phyloP scores from a whole-genome alignment of 1,140 invertebrate genomes.

The Ylistrum balloti region DNA sequence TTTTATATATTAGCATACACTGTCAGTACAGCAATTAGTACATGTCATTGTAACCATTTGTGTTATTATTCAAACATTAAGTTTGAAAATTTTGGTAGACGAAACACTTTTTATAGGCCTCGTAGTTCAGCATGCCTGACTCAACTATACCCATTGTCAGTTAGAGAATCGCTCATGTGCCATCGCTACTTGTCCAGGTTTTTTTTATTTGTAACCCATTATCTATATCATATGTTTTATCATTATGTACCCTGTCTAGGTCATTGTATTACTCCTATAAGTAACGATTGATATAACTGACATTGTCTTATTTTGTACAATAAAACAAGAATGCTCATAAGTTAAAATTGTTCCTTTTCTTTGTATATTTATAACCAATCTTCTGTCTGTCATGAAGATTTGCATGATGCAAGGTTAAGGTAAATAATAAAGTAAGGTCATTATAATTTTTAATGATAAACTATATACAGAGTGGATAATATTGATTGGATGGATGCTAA shows the following conservation, averaged over 20 bases:
- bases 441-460: too few species aligned
- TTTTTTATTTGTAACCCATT: constrained; percentile 12
- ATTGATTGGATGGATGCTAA: too few species aligned
- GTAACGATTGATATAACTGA: not conserved
- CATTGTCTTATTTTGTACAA: constrained; percentile 36
- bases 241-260: not conserved
- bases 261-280: not conserved
- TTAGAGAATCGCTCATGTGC: constrained; percentile 30
- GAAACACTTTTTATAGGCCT: not conserved
- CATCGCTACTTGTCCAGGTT: too few species aligned
- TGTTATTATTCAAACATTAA: not conserved
- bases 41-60: not conserved
- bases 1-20: not conserved
- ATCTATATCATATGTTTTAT: not conserved
- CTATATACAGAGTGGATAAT: too few species aligned
- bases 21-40: not conserved
- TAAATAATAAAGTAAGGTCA: too few species aligned
- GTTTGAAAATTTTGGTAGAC: too few species aligned
- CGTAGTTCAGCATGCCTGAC: not conserved
- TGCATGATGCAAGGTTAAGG: too few species aligned
- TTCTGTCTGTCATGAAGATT: too few species aligned
- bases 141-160: not conserved
- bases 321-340: constrained; percentile 40
- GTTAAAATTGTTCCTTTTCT: not conserved
- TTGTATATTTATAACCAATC: too few species aligned